Base-by-base conservation (phyloP, 2,797 vertebrate genomes). In the Scarus forsteni region DNA sequence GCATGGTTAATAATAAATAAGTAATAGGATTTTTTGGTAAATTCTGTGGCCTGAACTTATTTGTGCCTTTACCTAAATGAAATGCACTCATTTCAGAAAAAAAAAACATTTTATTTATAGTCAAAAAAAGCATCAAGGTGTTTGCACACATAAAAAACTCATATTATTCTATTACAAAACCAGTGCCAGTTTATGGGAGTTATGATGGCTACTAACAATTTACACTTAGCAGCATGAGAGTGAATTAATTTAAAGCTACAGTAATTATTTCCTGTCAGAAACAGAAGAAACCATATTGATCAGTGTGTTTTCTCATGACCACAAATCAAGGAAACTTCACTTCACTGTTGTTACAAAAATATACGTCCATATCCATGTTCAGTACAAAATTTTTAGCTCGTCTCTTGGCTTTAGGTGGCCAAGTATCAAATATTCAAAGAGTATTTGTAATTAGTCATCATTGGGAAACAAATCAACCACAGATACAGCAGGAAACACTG, bases 61-160 rank as follows among this genome's bases (percentile, higher is more conserved):
- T 61, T 48, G 42, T 53, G 46, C 3, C 6, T 44, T 34, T 46
- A 5, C 8, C 60, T 60, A 13, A 70, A 66, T 79, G 60, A 15
- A 73, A 68, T 60, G 15, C 42, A 39, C 38, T 80, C 0, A 8
- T 51, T 36, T 66, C n/a, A n/a, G 60, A 82, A 80, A 39, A 85
- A 89, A 90, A 70, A 50, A 34, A 18, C n/a, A 50, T 40, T 89
- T 89, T 91, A 89, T 89, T 90, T 63, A 78, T 53, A 87, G 60
- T 72, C 58, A 51, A 76, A 66, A 43, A 70, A 73, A 9, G 40
- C 45, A 70, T 73, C 88, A 79, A 82, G 13, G 19, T 78, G 79
- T 75, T n/a, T 44, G 78, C 66, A 27, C 48, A 58, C 68, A 73
- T 63, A 42, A 19, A 66, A 77, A 61, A 60, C 49, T 57, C 48